These are phyloP conservation scores for Plebejus anna DNA, from an alignment of 2,888 invertebrate genomes.

Conservation along the genomic window DNA sequence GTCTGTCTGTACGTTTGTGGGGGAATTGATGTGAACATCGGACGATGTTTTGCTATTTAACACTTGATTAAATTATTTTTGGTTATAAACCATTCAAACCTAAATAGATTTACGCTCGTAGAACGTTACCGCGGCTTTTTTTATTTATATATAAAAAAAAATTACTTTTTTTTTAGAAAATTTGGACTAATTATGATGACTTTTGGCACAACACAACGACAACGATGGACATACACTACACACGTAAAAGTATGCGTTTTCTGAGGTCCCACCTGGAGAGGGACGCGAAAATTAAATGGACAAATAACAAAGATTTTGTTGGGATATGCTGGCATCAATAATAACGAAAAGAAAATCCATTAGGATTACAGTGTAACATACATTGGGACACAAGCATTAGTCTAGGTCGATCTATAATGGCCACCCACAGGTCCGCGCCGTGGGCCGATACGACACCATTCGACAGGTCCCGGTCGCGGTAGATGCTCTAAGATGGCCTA, in stretches of 20 bases:
- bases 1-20: not conserved
- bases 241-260: too few species aligned
- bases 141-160: too few species aligned
- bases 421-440: not conserved
- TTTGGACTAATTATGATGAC: too few species aligned
- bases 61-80: not conserved
- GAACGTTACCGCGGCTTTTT: not conserved
- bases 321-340: not conserved
- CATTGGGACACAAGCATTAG: not conserved
- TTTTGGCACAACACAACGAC: too few species aligned
- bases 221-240: too few species aligned
- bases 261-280: too few species aligned
- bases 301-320: not conserved
- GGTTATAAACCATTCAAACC: not conserved
- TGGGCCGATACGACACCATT: slow-evolving; percentile 12
- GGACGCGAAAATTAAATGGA: too few species aligned
- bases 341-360: not conserved
- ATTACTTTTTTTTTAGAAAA: too few species aligned
- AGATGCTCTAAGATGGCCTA: not conserved
- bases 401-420: not conserved
- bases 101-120: too few species aligned
- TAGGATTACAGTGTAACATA: not conserved
- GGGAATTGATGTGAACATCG: not conserved
- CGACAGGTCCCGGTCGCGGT: slow-evolving; percentile 1
- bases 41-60: not conserved